Conservation (phyloP, 2,113 vertebrate genomes). For the Grus americana region DNA sequence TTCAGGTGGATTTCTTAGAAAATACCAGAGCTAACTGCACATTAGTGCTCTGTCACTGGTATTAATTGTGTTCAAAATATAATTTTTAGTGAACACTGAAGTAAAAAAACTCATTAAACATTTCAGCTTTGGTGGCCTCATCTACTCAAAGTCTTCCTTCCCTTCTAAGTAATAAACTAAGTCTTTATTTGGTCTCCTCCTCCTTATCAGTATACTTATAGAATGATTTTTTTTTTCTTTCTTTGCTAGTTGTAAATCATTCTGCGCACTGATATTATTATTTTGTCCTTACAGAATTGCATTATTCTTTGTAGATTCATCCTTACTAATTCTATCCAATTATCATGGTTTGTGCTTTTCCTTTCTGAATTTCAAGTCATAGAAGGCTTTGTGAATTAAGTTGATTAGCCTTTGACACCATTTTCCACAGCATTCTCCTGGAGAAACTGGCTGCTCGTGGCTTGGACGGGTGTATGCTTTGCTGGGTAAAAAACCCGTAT, state of each 20-base stretch:
- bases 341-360: not conserved
- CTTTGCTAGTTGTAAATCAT: not conserved
- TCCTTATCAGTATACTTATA: not conserved
- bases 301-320: not conserved
- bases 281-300: not conserved
- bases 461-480: no score
- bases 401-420: not conserved
- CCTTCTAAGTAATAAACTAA: not conserved
- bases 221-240: not conserved
- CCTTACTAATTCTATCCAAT: not conserved
- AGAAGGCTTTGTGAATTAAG: not conserved
- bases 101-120: not conserved
- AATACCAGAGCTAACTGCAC: not conserved
- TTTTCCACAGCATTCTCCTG: no score
- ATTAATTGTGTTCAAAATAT: not conserved
- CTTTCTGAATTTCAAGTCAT: not conserved
- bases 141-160: not conserved
- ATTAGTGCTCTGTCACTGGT: not conserved
- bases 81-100: not conserved
- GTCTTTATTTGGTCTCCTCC: not conserved
- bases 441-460: no score
- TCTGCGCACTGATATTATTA: not conserved
- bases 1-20: not conserved
- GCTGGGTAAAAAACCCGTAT: no score
- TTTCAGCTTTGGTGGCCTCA: not conserved